Evolutionary conservation across 2,888 invertebrate genomes (phyloP).

Genomic region (Trissolcus japonicus): DNA sequence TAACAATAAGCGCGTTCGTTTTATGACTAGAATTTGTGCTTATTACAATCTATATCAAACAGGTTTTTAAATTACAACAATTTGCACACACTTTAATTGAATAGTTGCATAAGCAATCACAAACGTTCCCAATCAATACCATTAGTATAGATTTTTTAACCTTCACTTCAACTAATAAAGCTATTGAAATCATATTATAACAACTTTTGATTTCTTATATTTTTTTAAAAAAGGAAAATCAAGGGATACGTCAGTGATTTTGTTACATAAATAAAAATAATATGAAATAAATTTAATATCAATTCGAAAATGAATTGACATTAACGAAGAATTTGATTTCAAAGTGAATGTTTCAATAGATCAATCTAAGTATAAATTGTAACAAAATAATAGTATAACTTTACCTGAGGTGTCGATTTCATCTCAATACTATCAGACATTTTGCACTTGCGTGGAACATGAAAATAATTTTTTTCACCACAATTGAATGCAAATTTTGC

Average conservation of each 20-base stretch:
- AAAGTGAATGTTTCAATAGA: too few relatives aligned
- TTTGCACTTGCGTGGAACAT: too few relatives aligned
- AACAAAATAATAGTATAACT: too few relatives aligned
- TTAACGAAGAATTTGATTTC: too few relatives aligned
- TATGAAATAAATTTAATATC: not conserved
- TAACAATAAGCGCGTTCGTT: not conserved
- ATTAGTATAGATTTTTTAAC: slow-evolving; percentile 47
- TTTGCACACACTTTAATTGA: slow-evolving; percentile 52
- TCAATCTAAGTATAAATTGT: too few relatives aligned
- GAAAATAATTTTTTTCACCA: too few relatives aligned
- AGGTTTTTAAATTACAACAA: slow-evolving; percentile 40
- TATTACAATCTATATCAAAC: slow-evolving; percentile 38
- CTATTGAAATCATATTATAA: slow-evolving; percentile 11
- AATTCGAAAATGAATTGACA: too few relatives aligned
- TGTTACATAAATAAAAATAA: not conserved
- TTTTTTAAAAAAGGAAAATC: not conserved
- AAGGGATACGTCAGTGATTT: not conserved
- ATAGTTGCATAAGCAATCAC: slow-evolving; percentile 46
- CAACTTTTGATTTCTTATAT: not conserved
- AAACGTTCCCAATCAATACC: slow-evolving; percentile 41
- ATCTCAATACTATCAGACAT: too few relatives aligned
- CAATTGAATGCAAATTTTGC: not conserved
- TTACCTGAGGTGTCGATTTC: slow-evolving; percentile 1
- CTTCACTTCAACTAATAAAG: slow-evolving; percentile 35
- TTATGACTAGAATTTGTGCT: slow-evolving; percentile 29